Conservation (phyloP, 2,113 vertebrate species). For the Thermophis baileyi region DNA sequence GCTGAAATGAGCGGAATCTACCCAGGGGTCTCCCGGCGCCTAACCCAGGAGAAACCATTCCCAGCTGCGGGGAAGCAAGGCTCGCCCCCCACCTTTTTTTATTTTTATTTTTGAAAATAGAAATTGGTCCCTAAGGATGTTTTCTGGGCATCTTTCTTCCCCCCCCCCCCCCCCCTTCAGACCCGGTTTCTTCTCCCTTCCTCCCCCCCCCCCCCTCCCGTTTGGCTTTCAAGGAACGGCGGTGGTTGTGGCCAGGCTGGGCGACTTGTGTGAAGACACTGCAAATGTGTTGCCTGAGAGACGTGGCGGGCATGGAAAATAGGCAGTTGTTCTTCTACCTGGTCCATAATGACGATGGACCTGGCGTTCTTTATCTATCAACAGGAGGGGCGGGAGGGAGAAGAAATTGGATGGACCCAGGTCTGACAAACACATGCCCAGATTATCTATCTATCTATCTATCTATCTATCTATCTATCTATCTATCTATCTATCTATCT, state of each 20-base stretch:
- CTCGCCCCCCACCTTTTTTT: neutral
- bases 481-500: no score
- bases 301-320: neutral
- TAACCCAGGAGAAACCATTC: slow-evolving; percentile 64
- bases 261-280: neutral
- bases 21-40: slow-evolving; percentile 64
- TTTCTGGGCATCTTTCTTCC: neutral
- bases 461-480: no score
- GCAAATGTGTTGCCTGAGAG: neutral
- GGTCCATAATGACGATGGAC: neutral
- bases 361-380: neutral
- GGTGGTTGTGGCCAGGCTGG: neutral
- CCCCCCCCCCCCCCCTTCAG: neutral
- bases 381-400: neutral
- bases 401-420: neutral
- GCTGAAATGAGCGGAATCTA: slow-evolving; percentile 61
- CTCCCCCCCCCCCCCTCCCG: neutral
- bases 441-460: neutral
- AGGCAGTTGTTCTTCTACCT: neutral
- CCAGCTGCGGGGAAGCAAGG: slow-evolving; percentile 52
- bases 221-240: neutral
- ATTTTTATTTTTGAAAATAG: neutral
- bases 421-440: slow-evolving; percentile 8
- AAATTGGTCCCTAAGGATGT: neutral
- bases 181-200: neutral